Evolutionary conservation across 2,797 vertebrate genomes (phyloP).

Genomic region (Tinamus major): DNA sequence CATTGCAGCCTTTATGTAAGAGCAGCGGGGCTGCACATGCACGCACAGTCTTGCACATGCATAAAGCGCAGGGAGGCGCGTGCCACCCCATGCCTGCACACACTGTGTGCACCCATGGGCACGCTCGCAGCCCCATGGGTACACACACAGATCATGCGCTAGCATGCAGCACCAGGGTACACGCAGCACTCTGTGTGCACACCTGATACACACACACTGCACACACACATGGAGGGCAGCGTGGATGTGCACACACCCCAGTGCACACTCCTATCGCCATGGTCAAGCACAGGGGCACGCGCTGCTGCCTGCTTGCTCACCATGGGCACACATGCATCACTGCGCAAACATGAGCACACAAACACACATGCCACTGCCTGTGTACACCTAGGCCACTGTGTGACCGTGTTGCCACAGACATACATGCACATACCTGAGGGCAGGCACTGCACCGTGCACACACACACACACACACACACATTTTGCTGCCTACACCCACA

Average conservation of each 20-base stretch:
- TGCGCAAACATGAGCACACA: background rate
- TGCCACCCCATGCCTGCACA: background rate
- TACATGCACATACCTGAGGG: background rate
- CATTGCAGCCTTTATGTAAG: constrained; percentile 78
- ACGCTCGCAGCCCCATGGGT: background rate
- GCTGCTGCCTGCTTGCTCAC: rapidly evolving
- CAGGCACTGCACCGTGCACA: no score
- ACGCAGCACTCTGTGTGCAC: rapidly evolving
- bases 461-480: rapidly evolving
- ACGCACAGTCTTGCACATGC: background rate
- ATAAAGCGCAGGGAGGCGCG: background rate
- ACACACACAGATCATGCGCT: rapidly evolving
- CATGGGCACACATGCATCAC: rapidly evolving
- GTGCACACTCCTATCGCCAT: rapidly evolving
- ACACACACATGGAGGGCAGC: rapidly evolving
- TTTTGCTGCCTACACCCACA: background rate
- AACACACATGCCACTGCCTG: no score
- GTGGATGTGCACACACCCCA: rapidly evolving
- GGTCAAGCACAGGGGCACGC: rapidly evolving
- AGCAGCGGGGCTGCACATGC: background rate
- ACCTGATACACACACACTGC: rapidly evolving
- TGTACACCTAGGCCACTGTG: background rate
- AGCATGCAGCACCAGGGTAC: rapidly evolving
- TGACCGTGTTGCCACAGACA: background rate
- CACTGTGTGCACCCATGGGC: background rate